Evolutionary conservation across 2,797 vertebrate genomes (phyloP).

Genomic region (Poeciliopsis turneri): DNA sequence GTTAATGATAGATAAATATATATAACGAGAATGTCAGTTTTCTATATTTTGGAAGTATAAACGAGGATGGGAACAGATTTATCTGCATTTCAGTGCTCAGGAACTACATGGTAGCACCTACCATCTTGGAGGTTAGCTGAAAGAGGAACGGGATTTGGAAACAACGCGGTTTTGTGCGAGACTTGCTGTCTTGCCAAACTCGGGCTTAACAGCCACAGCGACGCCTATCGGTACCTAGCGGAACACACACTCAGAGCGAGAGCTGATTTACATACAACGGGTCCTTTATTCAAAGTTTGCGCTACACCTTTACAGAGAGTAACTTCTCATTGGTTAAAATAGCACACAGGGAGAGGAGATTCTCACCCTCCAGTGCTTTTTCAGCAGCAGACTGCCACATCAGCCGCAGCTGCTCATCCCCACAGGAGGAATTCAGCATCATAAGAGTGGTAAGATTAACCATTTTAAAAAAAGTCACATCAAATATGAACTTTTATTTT

Average conservation of each 20-base stretch:
- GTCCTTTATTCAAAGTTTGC: conserved; percentile 46
- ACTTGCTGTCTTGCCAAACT: conserved; percentile 35
- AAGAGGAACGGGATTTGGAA: conserved; percentile 76
- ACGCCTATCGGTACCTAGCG: conserved; percentile 20
- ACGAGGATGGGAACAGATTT: conserved; percentile 75
- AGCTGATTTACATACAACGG: conserved; percentile 38
- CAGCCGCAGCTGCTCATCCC: background rate
- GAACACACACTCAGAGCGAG: background rate
- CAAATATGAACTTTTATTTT: background rate
- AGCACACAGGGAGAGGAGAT: background rate
- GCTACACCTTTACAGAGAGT: conserved; percentile 18
- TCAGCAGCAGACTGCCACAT: background rate
- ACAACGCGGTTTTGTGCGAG: conserved; percentile 80
- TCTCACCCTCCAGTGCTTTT: background rate
- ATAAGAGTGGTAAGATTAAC: background rate
- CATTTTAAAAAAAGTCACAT: background rate
- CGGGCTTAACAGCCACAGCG: conserved; percentile 47
- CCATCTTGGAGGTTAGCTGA: conserved; percentile 80
- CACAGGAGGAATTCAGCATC: background rate
- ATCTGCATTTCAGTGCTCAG: background rate
- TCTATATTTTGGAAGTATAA: background rate
- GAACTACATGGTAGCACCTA: conserved; percentile 61
- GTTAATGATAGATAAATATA: fast-evolving
- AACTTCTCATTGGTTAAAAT: conserved; percentile 27
- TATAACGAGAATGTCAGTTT: fast-evolving